These are phyloP conservation scores for Oxytorus armatus DNA, from an alignment of 2,888 invertebrate species.

Conservation along the genomic window DNA sequence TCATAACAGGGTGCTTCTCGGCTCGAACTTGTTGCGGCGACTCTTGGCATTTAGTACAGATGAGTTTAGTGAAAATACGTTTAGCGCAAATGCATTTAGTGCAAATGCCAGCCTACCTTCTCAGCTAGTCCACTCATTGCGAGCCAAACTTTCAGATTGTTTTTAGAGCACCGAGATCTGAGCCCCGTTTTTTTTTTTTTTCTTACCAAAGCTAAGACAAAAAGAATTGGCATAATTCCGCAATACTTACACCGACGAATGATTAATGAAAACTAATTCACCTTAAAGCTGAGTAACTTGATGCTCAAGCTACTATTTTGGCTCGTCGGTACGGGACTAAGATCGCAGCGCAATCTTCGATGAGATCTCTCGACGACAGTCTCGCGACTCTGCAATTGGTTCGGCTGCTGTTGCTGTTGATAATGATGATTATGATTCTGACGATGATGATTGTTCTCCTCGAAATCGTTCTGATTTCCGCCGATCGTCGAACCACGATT, in stretches of 20 bases:
- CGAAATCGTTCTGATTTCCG: slow-evolving; percentile 78
- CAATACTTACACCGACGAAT: not conserved
- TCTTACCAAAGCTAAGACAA: not conserved
- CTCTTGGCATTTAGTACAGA: no score
- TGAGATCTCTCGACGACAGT: slow-evolving; percentile 81
- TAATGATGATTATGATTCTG: slow-evolving; percentile 55
- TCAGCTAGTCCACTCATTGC: no score
- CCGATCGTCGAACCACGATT: slow-evolving; percentile 77
- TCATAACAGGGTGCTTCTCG: no score
- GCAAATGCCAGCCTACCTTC: no score
- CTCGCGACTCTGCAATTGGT: slow-evolving; percentile 46
- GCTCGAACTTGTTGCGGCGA: no score
- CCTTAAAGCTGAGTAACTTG: slow-evolving; percentile 82
- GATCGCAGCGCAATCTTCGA: slow-evolving; percentile 82
- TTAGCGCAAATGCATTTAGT: no score
- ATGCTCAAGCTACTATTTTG: slow-evolving; percentile 79
- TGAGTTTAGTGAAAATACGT: no score
- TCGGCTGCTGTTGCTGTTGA: slow-evolving; percentile 46
- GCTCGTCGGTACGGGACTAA: slow-evolving; percentile 82
- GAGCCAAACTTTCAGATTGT: no score
- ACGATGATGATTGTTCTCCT: slow-evolving; percentile 75
- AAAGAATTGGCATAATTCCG: not conserved
- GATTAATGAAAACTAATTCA: slow-evolving; percentile 64
- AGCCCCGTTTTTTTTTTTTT: not conserved
- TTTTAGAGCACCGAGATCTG: no score